A percentile compares a stretch with the other conserved stretches of the same genome.
phyloP scores from a whole-genome alignment of 2,888 invertebrate genomes.

The Rhyacophila evoluta region DNA sequence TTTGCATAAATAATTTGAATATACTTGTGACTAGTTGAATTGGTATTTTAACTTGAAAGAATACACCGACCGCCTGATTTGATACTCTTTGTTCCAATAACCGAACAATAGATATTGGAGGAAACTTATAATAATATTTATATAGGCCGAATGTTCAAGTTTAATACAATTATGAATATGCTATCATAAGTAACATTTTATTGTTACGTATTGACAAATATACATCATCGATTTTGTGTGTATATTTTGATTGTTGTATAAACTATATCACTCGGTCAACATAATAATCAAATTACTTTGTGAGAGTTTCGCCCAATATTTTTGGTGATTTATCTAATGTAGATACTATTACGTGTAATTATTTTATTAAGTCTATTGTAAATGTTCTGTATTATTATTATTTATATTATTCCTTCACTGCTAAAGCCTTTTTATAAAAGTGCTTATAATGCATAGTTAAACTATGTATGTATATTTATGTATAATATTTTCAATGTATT shows the following conservation, averaged over 20 bases:
- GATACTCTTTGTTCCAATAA: conserved; percentile 2
- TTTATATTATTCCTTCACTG: not conserved
- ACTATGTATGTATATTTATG: not conserved
- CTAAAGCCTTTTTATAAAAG: conserved; percentile 32
- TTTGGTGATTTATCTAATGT: not conserved
- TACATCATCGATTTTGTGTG: not conserved
- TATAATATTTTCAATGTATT: not conserved
- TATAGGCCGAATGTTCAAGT: no score
- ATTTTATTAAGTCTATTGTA: conserved; percentile 8
- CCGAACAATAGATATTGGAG: not conserved
- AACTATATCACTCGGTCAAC: not conserved
- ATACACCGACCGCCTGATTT: conserved; percentile 4
- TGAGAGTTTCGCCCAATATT: not conserved
- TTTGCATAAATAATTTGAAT: not conserved
- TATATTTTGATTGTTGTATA: not conserved
- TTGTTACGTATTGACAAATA: no score
- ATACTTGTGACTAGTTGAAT: not conserved
- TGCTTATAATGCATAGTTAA: not conserved
- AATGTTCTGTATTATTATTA: not conserved
- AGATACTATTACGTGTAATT: not conserved
- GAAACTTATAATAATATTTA: not conserved
- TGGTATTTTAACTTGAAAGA: not conserved
- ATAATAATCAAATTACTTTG: not conserved
- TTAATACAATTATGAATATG: no score
- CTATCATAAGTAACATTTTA: no score